phyloP scores from a whole-genome alignment of 1,140 invertebrate genomes.

The Penaeus chinensis region DNA sequence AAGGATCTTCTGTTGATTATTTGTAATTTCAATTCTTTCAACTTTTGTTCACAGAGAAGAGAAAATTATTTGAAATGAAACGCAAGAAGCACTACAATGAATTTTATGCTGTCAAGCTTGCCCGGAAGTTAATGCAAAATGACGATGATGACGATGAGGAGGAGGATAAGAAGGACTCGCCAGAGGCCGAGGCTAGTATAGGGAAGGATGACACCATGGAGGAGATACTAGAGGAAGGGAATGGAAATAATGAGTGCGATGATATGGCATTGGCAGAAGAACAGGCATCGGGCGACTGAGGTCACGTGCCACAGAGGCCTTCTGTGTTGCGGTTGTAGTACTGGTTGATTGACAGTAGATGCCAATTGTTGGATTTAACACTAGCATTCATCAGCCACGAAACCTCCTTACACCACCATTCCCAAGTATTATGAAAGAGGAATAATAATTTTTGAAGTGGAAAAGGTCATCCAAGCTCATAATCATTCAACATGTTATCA shows the following conservation, averaged over 20 bases:
- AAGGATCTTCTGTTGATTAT: too few species aligned
- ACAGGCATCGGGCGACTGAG: constrained; percentile 39
- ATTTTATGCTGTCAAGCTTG: constrained; percentile 91
- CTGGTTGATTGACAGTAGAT: too few species aligned
- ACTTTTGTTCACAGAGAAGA: constrained; percentile 49
- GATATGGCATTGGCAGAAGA: constrained; percentile 49
- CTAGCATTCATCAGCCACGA: too few species aligned
- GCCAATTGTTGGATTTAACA: too few species aligned
- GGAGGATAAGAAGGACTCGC: constrained; percentile 55
- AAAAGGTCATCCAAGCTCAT: too few species aligned
- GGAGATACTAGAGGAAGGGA: constrained; percentile 61
- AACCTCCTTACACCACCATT: too few species aligned
- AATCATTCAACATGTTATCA: too few species aligned
- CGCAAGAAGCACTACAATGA: constrained; percentile 98
- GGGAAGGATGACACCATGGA: constrained; percentile 49
- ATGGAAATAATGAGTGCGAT: constrained; percentile 59
- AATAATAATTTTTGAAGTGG: too few species aligned
- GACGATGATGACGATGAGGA: constrained; percentile 84
- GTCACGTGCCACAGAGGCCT: too few species aligned
- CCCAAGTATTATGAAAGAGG: too few species aligned
- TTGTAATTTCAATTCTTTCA: background rate
- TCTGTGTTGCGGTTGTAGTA: too few species aligned
- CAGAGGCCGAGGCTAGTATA: background rate
- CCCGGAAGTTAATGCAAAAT: constrained; percentile 87
- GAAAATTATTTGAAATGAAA: constrained; percentile 83